A percentile compares a stretch with the other conserved stretches of the same genome.
Conservation (phyloP, 2,113 vertebrate genomes). For the Syngnathus floridae region DNA sequence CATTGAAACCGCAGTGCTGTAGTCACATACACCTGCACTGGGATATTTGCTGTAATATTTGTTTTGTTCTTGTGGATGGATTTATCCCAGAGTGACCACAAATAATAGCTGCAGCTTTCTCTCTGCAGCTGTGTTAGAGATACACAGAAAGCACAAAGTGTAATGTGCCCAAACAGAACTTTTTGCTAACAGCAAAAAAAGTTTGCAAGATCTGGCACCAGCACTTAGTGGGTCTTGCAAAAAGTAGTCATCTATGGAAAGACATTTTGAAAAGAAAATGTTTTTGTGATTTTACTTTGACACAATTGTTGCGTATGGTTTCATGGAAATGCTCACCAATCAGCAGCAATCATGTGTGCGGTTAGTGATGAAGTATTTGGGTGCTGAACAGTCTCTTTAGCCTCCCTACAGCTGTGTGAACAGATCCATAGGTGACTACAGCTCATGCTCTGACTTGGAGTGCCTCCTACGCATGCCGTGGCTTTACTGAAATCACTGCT, state of each 20-base stretch:
- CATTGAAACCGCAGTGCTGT: slow-evolving; percentile 17
- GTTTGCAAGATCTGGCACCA: background rate
- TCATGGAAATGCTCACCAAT: background rate
- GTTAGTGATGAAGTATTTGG: slow-evolving; percentile 4
- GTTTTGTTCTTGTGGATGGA: slow-evolving; percentile 18
- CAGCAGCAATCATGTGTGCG: background rate
- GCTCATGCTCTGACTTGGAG: slow-evolving; percentile 51
- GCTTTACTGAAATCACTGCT: slow-evolving; percentile 50
- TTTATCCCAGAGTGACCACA: slow-evolving; percentile 24
- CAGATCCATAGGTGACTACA: slow-evolving; percentile 44
- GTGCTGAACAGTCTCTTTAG: slow-evolving; percentile 36
- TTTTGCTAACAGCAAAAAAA: background rate
- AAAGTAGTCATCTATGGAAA: slow-evolving; percentile 7
- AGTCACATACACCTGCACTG: slow-evolving; percentile 20
- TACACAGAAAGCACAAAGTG: slow-evolving; percentile 9
- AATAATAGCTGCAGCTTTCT: slow-evolving; percentile 17
- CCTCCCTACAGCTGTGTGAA: slow-evolving; percentile 50
- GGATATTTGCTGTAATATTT: slow-evolving; percentile 29
- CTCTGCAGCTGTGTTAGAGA: slow-evolving; percentile 15
- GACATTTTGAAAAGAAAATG: background rate
- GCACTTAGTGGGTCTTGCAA: slow-evolving; percentile 7
- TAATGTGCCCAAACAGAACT: background rate
- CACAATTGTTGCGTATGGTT: background rate
- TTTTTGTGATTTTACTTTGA: background rate
- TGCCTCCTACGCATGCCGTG: slow-evolving; percentile 46